These are phyloP conservation scores for Micoletzkya japonica DNA, from an alignment of 2,888 invertebrate species.

Conservation along the genomic window DNA sequence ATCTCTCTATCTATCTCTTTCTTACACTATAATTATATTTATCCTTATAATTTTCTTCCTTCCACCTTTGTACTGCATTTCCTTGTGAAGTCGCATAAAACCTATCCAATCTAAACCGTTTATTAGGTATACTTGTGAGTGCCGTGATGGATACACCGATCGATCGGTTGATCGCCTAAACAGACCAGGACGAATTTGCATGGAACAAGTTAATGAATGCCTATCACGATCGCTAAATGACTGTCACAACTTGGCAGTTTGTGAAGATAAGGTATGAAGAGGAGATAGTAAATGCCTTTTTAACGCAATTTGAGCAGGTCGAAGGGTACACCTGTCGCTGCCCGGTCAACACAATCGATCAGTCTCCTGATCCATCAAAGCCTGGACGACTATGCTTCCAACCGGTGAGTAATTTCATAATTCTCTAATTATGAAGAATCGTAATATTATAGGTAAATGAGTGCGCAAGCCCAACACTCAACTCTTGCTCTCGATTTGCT, in stretches of 20 bases:
- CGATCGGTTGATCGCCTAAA: slow-evolving; percentile 40
- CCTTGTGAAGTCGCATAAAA: too few species aligned
- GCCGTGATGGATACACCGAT: slow-evolving; percentile 79
- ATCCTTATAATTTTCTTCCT: too few species aligned
- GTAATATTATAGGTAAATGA: slow-evolving; percentile 43
- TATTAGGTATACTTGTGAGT: slow-evolving; percentile 79
- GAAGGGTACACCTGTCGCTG: slow-evolving; percentile 70
- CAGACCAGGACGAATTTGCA: slow-evolving; percentile 59
- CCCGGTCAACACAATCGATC: slow-evolving; percentile 55
- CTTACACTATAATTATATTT: too few species aligned
- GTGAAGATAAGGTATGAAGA: slow-evolving; percentile 49
- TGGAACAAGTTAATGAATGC: slow-evolving; percentile 61
- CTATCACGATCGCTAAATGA: slow-evolving; percentile 60
- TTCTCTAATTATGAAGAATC: neutral
- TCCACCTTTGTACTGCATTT: too few species aligned
- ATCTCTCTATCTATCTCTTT: too few species aligned
- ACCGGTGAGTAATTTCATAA: slow-evolving; percentile 29
- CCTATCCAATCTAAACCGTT: neutral
- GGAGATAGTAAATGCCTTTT: neutral
- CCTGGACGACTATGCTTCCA: slow-evolving; percentile 58
- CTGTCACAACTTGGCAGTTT: slow-evolving; percentile 60
- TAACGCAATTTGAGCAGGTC: neutral
- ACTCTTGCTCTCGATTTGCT: slow-evolving; percentile 62
- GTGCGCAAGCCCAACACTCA: slow-evolving; percentile 57
- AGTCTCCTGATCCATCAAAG: slow-evolving; percentile 55